These are phyloP conservation scores for Elachura formosa DNA, from an alignment of 2,113 vertebrate genomes.

Conservation along the genomic window DNA sequence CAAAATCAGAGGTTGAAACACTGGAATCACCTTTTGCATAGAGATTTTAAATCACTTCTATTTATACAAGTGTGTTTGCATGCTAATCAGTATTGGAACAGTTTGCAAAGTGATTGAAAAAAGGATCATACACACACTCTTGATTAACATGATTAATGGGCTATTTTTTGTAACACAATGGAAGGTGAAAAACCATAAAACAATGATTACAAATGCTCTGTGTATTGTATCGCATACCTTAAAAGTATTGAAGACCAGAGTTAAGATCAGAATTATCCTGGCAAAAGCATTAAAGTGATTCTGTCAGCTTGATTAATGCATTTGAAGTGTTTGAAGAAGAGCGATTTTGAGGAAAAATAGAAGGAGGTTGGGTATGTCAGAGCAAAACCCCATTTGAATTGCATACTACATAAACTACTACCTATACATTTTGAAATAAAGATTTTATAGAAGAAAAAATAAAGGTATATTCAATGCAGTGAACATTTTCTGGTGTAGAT, in stretches of 20 bases:
- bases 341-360: not conserved
- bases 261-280: not conserved
- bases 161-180: not conserved
- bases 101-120: not conserved
- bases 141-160: not conserved
- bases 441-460: not conserved
- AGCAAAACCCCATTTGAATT: not conserved
- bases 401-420: too few relatives aligned
- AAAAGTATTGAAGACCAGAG: not conserved
- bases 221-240: not conserved
- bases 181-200: not conserved
- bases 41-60: not conserved
- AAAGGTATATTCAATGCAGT: not conserved
- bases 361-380: not conserved
- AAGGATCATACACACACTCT: not conserved
- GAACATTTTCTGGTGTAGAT: not conserved
- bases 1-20: not conserved
- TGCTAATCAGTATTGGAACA: not conserved
- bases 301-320: not conserved
- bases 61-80: not conserved
- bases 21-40: not conserved
- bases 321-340: not conserved
- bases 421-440: not conserved
- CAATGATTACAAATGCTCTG: not conserved
- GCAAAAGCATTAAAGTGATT: not conserved